Evolutionary conservation across 2,113 vertebrate genomes (phyloP), one percentile per base, ranked within the genome.

Genomic region (Acrocephalus arundinaceus): DNA sequence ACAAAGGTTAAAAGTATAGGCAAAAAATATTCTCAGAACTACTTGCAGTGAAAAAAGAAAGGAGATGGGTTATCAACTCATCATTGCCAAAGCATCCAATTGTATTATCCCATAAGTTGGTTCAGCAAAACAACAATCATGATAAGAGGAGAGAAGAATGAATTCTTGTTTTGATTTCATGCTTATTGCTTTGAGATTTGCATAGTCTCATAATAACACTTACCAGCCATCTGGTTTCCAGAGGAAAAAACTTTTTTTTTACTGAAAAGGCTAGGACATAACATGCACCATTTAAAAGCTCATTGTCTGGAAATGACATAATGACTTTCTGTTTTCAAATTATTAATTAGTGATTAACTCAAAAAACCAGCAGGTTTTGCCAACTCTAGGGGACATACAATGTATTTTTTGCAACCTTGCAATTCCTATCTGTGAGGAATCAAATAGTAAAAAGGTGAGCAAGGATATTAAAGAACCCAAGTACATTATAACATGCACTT

Each of bases 271-370:
- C 70, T 79, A 66, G 91, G 81, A 94, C 77, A 91, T 96, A 97
- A 74, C 81, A 95, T 85, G 95, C 89, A 92, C 89, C 91, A 95
- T 97, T 97, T 97, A 78, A 94, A 96, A 92, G 6, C 93, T 95
- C 66, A 95, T 95, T 94, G 94, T 94, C 87, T 97, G 94, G 73
- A 96, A 97, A 95, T 97, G 84, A 94, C 91, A 97, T 95, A 91
- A 91, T 87, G 76, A 70, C 77, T 94, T 94, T 92, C 68, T 95
- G 91, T 97, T 97, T 95, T 94, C 87, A 87, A 89, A 68, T 94
- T 97, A 97, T 94, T 97, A 95, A 95, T 95, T 97, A 96, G 93
- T 75, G 93, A 82, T 95, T 94, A 94, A 79, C 37, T 94, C 52
- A 25, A 76, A 81, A 95, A 91, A 75, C 61, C 80, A 68, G 73